These are phyloP conservation scores for Corythornis madagascariensis DNA, from an alignment of 2,113 vertebrate species.

Conservation along the genomic window DNA sequence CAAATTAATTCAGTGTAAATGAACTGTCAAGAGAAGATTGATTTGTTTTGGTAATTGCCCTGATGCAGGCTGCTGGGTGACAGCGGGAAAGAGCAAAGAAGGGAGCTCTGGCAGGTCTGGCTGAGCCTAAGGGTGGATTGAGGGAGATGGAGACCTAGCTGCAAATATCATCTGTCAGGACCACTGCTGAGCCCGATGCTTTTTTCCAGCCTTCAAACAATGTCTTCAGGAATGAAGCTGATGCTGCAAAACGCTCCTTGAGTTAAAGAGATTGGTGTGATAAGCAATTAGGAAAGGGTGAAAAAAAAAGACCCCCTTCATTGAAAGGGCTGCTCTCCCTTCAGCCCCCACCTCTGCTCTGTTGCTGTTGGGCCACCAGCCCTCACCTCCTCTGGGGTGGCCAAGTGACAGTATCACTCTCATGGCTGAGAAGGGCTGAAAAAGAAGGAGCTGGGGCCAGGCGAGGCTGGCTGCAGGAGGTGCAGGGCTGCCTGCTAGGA, in stretches of 20 bases:
- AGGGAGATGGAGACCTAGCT: slow-evolving; percentile 61
- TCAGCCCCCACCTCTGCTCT: neutral
- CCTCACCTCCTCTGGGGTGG: neutral
- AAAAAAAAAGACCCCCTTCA: neutral
- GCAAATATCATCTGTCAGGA: slow-evolving; percentile 76
- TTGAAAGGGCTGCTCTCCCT: neutral
- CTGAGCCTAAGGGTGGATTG: slow-evolving; percentile 79
- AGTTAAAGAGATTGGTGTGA: neutral
- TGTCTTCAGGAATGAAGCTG: slow-evolving; percentile 42
- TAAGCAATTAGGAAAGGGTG: neutral
- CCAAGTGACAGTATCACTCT: accelerated
- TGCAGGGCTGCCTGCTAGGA: neutral
- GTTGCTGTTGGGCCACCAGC: neutral
- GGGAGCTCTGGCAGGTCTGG: slow-evolving; percentile 77
- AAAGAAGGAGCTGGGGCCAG: neutral
- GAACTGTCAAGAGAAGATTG: slow-evolving; percentile 93
- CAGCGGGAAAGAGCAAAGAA: slow-evolving; percentile 83
- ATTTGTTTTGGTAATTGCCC: slow-evolving; percentile 84
- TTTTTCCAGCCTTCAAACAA: slow-evolving; percentile 43
- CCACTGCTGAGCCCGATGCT: slow-evolving; percentile 76
- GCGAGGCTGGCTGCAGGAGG: neutral
- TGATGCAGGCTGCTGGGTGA: slow-evolving; percentile 82
- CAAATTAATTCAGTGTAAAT: slow-evolving; percentile 96
- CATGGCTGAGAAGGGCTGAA: neutral
- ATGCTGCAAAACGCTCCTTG: neutral